phyloP scores from a whole-genome alignment of 2,113 vertebrate genomes.

The Excalfactoria chinensis region DNA sequence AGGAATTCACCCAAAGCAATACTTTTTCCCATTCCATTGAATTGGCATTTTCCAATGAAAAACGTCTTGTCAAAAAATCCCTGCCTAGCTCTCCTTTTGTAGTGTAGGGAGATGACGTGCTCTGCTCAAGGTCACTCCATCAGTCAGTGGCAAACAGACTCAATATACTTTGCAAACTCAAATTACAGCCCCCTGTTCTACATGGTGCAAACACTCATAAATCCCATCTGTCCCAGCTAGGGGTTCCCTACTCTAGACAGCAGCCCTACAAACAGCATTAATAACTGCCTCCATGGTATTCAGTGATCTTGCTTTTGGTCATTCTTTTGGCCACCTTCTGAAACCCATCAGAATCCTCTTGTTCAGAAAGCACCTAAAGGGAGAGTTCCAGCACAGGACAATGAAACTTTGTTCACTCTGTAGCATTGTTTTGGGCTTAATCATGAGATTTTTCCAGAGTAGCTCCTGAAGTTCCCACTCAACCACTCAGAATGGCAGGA shows the following conservation, averaged over 20 bases:
- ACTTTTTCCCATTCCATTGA: neutral
- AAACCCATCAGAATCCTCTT: neutral
- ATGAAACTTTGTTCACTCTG: neutral
- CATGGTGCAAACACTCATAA: constrained; percentile 28
- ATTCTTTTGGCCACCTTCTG: neutral
- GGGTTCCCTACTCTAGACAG: constrained; percentile 8
- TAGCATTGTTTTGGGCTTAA: rapidly evolving
- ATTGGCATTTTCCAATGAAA: constrained; percentile 48
- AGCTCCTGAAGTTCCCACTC: rapidly evolving
- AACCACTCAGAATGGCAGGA: neutral
- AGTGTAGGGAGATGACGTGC: neutral
- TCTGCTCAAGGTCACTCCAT: constrained; percentile 68
- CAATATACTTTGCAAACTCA: constrained; percentile 42
- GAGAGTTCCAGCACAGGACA: neutral
- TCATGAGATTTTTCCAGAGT: neutral
- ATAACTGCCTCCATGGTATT: neutral
- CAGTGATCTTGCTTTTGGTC: neutral
- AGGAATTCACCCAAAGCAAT: neutral
- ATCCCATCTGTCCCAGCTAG: neutral
- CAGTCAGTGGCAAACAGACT: constrained; percentile 44
- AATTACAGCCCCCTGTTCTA: constrained; percentile 44
- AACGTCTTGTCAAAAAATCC: constrained; percentile 45
- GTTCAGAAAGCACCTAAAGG: neutral
- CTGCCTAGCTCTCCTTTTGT: constrained; percentile 6
- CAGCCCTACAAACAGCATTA: neutral